Base-by-base conservation (phyloP, 2,888 invertebrate species). In the Melanostoma scalare region DNA sequence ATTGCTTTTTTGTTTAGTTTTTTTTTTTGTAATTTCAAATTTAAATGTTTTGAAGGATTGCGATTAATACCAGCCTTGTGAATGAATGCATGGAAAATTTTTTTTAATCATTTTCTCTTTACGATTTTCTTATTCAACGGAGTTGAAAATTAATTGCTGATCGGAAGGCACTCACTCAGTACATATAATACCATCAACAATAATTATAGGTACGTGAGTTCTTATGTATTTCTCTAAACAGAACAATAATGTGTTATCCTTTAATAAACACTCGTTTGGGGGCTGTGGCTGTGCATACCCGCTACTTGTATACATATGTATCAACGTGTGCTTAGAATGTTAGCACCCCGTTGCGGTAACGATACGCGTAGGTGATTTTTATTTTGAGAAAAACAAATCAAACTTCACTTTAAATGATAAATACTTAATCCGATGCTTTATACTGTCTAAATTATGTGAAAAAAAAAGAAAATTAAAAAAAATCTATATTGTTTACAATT, bases 231-330 rank as follows among this genome's bases (percentile, higher is more conserved):
- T 30, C 20, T 20, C 20, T 20, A 44, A 42, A 58, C 20, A 40
- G 30, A 50, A 67, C 35, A 46, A 63, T 42, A 8, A 61, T 42
- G 55, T 60, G 38, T 67, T 60, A 73, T 55, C 46, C 30, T 35
- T 46, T 46, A 55, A 46, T 68, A 68, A 73, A 79, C 79, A 79
- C 50, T 50, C 40, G 38, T 46, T 58, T 55, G 50, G 46, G 48
- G 56, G 50, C 31, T 42, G 40, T 4, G 52, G 31, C 58, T 44
- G 20, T 20, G 20, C 20, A 20, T 20, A 20, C 20, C 20, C 20
- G 52, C 33, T 68, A 52, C 6, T n/a, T 20, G 56, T n/a, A 6
- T 6, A 4, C 38, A 10, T 58, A n/a, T 48, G 38, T 40, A 33
- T 20, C 20, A 20, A 20, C 20, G 4, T 58, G 50, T 55, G 52